Conservation (phyloP, 2,888 invertebrate genomes). For the Meteorus colon region DNA sequence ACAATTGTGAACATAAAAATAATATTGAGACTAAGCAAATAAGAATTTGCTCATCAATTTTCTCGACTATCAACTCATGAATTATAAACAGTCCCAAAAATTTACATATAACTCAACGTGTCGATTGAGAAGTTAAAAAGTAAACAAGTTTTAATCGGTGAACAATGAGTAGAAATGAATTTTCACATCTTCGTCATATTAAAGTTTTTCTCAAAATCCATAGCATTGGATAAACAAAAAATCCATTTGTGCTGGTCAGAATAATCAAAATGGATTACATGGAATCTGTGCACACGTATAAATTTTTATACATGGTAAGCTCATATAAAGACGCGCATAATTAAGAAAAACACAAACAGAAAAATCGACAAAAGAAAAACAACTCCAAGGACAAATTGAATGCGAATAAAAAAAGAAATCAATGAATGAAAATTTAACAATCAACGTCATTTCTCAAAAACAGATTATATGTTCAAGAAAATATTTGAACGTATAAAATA, state of each 20-base stretch:
- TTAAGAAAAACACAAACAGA: neutral
- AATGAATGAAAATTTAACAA: neutral
- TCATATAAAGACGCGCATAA: neutral
- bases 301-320: neutral
- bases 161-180: slow-evolving; percentile 46
- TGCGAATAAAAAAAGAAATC: neutral
- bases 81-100: slow-evolving; percentile 22
- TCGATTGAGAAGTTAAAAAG: slow-evolving; percentile 37
- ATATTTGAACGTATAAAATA: too few relatives aligned
- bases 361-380: slow-evolving; percentile 19
- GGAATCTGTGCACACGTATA: slow-evolving; percentile 23
- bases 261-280: neutral
- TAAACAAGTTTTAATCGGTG: slow-evolving; percentile 32
- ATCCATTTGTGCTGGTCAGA: neutral
- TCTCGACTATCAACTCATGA: too few relatives aligned
- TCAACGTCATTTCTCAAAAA: too few relatives aligned
- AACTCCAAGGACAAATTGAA: neutral
- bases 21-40: too few relatives aligned
- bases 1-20: too few relatives aligned
- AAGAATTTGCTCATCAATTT: too few relatives aligned
- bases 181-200: neutral
- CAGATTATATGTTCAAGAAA: too few relatives aligned
- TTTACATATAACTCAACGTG: slow-evolving; percentile 45
- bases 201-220: too few relatives aligned
- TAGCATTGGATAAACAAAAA: too few relatives aligned